Evolutionary conservation across 2,113 vertebrate genomes (phyloP), one percentile per base, ranked within the genome.

Genomic region (Stegostoma tigrinum): DNA sequence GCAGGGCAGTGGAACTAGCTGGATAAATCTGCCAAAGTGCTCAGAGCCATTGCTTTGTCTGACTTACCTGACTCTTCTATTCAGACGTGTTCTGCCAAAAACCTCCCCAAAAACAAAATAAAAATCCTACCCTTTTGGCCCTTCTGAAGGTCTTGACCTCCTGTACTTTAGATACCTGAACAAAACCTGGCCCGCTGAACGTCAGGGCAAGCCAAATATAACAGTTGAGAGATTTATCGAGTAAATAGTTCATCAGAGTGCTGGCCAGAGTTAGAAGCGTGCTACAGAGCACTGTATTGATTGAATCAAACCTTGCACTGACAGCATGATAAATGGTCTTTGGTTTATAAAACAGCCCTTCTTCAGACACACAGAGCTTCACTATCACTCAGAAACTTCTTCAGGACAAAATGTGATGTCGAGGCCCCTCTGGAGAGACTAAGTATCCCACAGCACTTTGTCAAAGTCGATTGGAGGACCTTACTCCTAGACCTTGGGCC

Each of bases 231-330:
- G 87, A 64, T 93, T 23, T 93, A 93, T 38, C 89, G 38, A 93
- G 89, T 34, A 93, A 93, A 93, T 93, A 66, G 61, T 93, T 93
- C 61, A 38, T 93, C 61, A 24, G 61, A 23, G 89, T 38, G 34
- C 55, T 24, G 42, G 64, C 15, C 89, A 66, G 61, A 10, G 15
- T 38, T n/a, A 42, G 89, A 23, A 93, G 30, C 15, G 55, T 12
- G 61, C 89, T 64, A 93, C 89, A 66, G 61, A 2, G 61, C 55
- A 38, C 61, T 6, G 61, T 19, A 5, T 91, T 66, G 55, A 64
- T 64, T 93, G 34, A 93, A 93, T 93, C 38, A 93, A n/a, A 67
- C 89, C 89, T 93, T 93, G 61, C 66, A 38, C 89, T 17, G 8
- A 93, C 17, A 8, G 17, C n/a, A 64, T 6, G 61, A 67, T 66